Percentiles rank a stretch among this genome's conserved stretches.
Conservation (phyloP, 2,113 vertebrate genomes). For the Oryzias javanicus region DNA sequence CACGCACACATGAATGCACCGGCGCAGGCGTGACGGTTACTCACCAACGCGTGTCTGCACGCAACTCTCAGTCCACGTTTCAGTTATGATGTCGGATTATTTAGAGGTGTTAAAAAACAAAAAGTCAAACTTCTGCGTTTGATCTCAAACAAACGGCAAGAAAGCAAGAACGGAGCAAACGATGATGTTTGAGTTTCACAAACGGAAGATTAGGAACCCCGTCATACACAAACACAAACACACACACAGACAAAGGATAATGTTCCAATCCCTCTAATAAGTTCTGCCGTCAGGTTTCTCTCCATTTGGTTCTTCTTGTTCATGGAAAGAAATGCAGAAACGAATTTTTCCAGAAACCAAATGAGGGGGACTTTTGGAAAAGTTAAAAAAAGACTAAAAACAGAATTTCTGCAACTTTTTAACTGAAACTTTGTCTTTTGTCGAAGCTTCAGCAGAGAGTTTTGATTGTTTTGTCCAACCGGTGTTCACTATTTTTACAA, state of each 20-base stretch:
- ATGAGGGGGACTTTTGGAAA: too few species aligned
- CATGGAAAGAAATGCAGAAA: too few species aligned
- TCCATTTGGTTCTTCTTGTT: constrained; percentile 27
- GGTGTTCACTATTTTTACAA: too few species aligned
- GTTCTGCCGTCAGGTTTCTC: constrained; percentile 47
- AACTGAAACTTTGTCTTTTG: too few species aligned
- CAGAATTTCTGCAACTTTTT: too few species aligned
- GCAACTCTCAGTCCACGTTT: constrained; percentile 14
- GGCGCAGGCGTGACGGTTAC: constrained; percentile 38
- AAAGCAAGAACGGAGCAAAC: neutral
- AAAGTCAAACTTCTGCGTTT: too few species aligned
- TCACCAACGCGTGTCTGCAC: constrained; percentile 49
- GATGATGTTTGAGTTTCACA: neutral
- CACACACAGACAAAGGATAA: constrained; percentile 3
- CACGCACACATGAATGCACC: constrained; percentile 26
- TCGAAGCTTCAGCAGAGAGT: too few species aligned
- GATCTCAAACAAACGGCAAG: accelerated
- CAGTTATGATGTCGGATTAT: too few species aligned
- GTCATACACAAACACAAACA: neutral
- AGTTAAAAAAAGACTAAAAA: too few species aligned
- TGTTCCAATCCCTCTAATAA: constrained; percentile 49
- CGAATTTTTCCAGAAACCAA: too few species aligned
- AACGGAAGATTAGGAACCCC: constrained; percentile 5
- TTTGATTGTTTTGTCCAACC: too few species aligned
- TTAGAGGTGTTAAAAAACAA: too few species aligned